Evolutionary conservation across 2,113 vertebrate genomes (phyloP).

Genomic region (zebrafish (Danio rerio)): GRCz12tu NC_133182.1:24225001-24225500

Average conservation of each 20-base stretch:
- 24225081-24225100: background rate
- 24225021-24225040: background rate
- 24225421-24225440: no score
- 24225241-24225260: constrained; percentile 21
- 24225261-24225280: constrained; percentile 6
- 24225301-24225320: constrained; percentile 65
- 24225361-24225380: no score
- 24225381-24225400: no score
- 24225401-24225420: no score
- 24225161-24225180: constrained; percentile 41
- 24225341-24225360: constrained; percentile 62
- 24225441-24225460: no score
- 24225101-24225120: background rate
- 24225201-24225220: constrained; percentile 41
- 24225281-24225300: constrained; percentile 57
- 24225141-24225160: constrained; percentile 52
- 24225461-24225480: no score
- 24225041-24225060: background rate
- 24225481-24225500: no score
- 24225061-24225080: background rate
- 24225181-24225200: constrained; percentile 8
- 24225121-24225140: background rate
- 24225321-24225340: constrained; percentile 73
- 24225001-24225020: background rate
- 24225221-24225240: constrained; percentile 38